Evolutionary conservation across 2,888 invertebrate genomes (phyloP).

Genomic region (Drosophila tripunctata): DNA sequence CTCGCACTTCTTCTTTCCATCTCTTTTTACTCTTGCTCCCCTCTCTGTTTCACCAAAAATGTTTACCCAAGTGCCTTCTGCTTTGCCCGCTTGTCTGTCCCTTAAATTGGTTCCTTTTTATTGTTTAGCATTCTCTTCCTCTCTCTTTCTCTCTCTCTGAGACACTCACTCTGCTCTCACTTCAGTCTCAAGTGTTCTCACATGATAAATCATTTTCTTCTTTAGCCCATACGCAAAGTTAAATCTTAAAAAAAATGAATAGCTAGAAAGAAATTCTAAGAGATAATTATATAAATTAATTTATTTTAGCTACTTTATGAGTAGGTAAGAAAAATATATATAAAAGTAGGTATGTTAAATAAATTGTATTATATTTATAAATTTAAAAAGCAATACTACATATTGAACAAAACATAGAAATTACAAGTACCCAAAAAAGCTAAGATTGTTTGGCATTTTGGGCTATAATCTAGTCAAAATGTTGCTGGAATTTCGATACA

Average conservation of each 20-base stretch:
- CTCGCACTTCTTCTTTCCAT: too few species aligned
- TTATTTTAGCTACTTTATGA: conserved; percentile 13
- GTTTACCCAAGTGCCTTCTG: conserved; percentile 50
- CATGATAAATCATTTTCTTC: conserved; percentile 73
- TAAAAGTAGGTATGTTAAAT: too few species aligned
- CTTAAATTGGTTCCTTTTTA: conserved; percentile 70
- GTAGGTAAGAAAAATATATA: not conserved
- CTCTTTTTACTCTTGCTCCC: not conserved
- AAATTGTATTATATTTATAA: too few species aligned
- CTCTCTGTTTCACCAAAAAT: conserved; percentile 50
- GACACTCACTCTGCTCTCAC: conserved; percentile 28
- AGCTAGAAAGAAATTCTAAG: conserved; percentile 49
- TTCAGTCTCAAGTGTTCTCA: conserved; percentile 53
- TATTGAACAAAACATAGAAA: too few species aligned
- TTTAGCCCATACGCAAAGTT: conserved; percentile 19
- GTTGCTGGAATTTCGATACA: too few species aligned
- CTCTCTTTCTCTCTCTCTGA: conserved; percentile 9
- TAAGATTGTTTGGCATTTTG: too few species aligned
- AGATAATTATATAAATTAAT: conserved; percentile 72
- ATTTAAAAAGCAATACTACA: too few species aligned
- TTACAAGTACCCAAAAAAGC: too few species aligned
- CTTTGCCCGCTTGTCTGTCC: conserved; percentile 29
- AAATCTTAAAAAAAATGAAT: conserved; percentile 9
- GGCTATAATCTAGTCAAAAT: too few species aligned
- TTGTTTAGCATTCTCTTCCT: conserved; percentile 37